Base-by-base conservation (phyloP, 2,113 vertebrate genomes). In the Sylvilagus bachmani region DNA sequence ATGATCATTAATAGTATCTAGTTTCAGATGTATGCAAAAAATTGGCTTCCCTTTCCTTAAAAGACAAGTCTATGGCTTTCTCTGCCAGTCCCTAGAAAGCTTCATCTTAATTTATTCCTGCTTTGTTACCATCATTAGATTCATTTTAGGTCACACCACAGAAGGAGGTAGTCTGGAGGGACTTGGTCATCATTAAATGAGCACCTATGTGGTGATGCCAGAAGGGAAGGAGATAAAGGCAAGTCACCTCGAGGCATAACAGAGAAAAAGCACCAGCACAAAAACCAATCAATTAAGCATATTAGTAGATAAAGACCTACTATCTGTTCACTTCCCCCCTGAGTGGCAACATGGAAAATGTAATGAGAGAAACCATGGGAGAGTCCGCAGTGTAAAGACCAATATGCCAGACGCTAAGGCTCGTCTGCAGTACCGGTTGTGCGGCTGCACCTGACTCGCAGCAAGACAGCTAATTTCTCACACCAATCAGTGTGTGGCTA, bases 391-490 rank as follows among this genome's bases (percentile, higher is more conserved):
- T 64, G 67, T 81, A 84, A 90, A 96, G 82, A 77, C 36, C 61
- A 77, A 44, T 49, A 31, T 5, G 25, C 21, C 10, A 33, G 69
- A 86, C 78, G 82, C 70, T 83, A 83, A 89, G 84, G 61, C 62
- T 90, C 36, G 0, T 55, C 55, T 33, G 49, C 88, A 92, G 89
- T n/a, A n/a, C 21, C 13, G 0, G 38, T 93, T 80, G n/a, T 5
- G 3, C 92, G 73, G 70, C 86, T 53, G 19, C 22, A 89, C 75
- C 84, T 75, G 73, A 67, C 96, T 86, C 90, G 71, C 58, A 0
- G 16, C 74, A 95, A 55, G 90, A 94, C 92, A 95, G 92, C 86
- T 95, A 78, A 95, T 97, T 91, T 86, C 92, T 97, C 95, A 95
- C 90, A 94, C 88, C 93, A 90, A 94, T 96, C 96, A 96, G 82